phyloP scores from a whole-genome alignment of 2,888 invertebrate species.

The Ctena decussata region DNA sequence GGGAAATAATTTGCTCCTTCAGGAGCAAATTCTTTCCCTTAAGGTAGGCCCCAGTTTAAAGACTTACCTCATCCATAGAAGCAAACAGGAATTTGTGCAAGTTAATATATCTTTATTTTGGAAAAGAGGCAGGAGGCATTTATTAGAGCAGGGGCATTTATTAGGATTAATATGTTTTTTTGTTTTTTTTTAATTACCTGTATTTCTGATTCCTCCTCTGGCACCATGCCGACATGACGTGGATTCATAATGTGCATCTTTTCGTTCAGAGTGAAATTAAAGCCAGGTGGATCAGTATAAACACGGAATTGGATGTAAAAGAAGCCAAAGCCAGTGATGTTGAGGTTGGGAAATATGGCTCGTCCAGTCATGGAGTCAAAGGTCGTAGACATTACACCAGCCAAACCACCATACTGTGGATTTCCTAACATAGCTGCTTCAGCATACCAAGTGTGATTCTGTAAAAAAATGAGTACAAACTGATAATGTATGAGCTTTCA shows the following conservation, averaged over 20 bases:
- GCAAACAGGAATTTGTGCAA: no score
- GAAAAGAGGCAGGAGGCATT: no score
- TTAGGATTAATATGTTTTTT: no score
- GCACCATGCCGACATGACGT: constrained; percentile 49
- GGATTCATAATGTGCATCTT: constrained; percentile 49
- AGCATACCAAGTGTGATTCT: constrained; percentile 72
- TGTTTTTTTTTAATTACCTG: constrained; percentile 18
- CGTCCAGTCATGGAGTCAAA: constrained; percentile 64
- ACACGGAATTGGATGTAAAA: constrained; percentile 63
- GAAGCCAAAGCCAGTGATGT: constrained; percentile 63
- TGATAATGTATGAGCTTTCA: no score
- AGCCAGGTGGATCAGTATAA: constrained; percentile 63
- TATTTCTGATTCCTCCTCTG: constrained; percentile 61
- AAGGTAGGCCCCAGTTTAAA: no score
- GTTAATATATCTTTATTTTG: no score
- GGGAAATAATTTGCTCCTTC: no score
- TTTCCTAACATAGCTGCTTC: constrained; percentile 38
- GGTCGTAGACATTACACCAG: constrained; percentile 41
- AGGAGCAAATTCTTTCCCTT: no score
- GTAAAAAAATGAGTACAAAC: no score
- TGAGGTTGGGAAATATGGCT: constrained; percentile 66
- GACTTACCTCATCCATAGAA: no score
- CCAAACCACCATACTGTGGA: constrained; percentile 59
- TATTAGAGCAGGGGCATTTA: no score
- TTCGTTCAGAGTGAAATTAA: constrained; percentile 36